Conservation (phyloP, 2,797 vertebrate genomes). For the Tinamus major region DNA sequence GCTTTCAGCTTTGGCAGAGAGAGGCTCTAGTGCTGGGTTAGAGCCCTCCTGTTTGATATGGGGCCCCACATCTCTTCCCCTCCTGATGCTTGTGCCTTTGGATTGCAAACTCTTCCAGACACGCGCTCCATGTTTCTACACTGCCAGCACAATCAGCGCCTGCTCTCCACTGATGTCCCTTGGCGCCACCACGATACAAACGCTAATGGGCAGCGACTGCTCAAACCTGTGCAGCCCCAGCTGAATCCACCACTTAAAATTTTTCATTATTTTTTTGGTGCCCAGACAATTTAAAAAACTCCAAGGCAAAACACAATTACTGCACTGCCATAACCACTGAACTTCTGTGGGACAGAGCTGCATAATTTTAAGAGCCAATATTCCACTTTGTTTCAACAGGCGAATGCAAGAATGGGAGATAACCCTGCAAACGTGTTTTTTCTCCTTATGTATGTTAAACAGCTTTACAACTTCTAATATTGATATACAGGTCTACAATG, state of each 20-base stretch:
- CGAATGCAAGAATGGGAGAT: constrained; percentile 7
- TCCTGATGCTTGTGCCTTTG: neutral
- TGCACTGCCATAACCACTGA: constrained; percentile 21
- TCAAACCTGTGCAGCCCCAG: neutral
- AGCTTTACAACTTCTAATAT: neutral
- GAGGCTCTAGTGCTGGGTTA: neutral
- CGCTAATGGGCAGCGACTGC: constrained; percentile 14
- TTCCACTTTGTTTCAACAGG: constrained; percentile 55
- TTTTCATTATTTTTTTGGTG: constrained; percentile 10
- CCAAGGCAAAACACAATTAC: constrained; percentile 35
- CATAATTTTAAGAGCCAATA: constrained; percentile 52
- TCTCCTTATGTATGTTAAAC: neutral
- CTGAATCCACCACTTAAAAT: neutral
- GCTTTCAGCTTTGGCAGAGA: neutral
- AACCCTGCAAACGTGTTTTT: neutral
- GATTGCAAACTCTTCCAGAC: neutral
- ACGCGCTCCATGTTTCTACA: constrained; percentile 1
- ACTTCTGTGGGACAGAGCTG: constrained; percentile 20
- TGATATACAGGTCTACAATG: neutral
- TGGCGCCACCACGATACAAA: neutral
- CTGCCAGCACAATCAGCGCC: constrained; percentile 9
- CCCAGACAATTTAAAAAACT: constrained; percentile 6
- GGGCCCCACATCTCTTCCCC: accelerated
- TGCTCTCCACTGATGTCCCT: neutral
- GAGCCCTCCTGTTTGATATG: accelerated